Base-by-base conservation (phyloP, 2,888 invertebrate genomes). In the Pheosia tremula region DNA sequence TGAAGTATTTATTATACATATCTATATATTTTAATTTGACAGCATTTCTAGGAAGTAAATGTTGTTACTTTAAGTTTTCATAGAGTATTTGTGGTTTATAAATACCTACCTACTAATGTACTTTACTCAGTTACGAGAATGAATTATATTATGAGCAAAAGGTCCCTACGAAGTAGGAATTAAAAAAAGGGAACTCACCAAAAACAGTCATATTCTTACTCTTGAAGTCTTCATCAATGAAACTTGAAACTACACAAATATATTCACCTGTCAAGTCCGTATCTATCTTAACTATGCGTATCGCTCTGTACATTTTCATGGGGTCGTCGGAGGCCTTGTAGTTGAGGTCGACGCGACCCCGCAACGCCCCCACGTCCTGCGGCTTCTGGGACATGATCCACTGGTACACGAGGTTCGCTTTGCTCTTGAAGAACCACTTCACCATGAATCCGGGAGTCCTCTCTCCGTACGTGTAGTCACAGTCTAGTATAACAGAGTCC, bases 391-490 rank as follows among this genome's bases (percentile, higher is more conserved):
- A 94, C 24, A 95, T 95, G 66, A 97, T 97, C 97, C 97, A 97
- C 85, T 97, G 97, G 85, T 97, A 97, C 59, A 97, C 96, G 6
- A 95, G 95, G 63, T 95, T 91, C 1, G 94, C 93, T 81, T 94
- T 95, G 80, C 95, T 95, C 83, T 95, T 95, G 80, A 96, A 95
- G 86, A 95, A 96, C 97, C 97, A 97, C 87, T 97, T 97, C 43
- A 97, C 96, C 62, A 97, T 96, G 47, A 97, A 89, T 7, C 96
- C 96, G 0, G 94, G 88, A 71, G 96, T 95, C 77, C 95, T 94
- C 61, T 95, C 95, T 56, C 94, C 94, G 56, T 95, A 85, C 3
- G 86, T 93, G 74, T 96, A 97, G 83, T 96, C 96, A 89, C 97
- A 97, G 88, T 97, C 97, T 80, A 97, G 89, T 64, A 96, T 90